These are phyloP conservation scores for Chascanopsetta lugubris DNA, from an alignment of 2,113 vertebrate species.

Conservation along the genomic window DNA sequence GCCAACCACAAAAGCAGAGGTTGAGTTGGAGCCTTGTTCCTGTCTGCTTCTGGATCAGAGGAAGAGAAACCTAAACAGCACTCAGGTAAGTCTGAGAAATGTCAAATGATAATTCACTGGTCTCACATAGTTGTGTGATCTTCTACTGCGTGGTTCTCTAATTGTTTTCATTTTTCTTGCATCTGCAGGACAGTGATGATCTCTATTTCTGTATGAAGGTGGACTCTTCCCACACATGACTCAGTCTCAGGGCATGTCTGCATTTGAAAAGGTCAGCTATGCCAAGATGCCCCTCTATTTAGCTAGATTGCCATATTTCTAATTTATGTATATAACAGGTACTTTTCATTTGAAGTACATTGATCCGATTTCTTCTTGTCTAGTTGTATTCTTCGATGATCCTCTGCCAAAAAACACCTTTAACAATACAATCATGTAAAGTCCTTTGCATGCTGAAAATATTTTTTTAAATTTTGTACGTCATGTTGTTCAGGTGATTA, in stretches of 20 bases:
- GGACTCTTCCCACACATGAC: neutral
- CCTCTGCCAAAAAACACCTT: no score
- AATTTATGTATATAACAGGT: no score
- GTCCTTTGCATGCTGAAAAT: no score
- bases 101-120: neutral
- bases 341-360: no score
- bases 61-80: neutral
- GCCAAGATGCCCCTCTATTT: conserved; percentile 14
- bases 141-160: no score
- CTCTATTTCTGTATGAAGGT: conserved; percentile 6
- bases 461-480: no score
- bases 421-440: no score
- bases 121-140: no score
- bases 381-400: no score
- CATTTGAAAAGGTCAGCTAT: conserved; percentile 7
- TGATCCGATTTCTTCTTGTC: no score
- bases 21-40: conserved; percentile 33
- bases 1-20: conserved; percentile 90
- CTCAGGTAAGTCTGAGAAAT: conserved; percentile 23
- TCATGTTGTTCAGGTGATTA: no score
- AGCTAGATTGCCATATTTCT: neutral
- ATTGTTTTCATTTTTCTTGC: neutral
- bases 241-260: neutral
- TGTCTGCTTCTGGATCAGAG: neutral
- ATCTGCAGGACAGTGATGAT: neutral